Percentiles rank a stretch among this genome's conserved stretches.
Conservation (phyloP, 2,113 vertebrate genomes). For the Dasyornis broadbenti region DNA sequence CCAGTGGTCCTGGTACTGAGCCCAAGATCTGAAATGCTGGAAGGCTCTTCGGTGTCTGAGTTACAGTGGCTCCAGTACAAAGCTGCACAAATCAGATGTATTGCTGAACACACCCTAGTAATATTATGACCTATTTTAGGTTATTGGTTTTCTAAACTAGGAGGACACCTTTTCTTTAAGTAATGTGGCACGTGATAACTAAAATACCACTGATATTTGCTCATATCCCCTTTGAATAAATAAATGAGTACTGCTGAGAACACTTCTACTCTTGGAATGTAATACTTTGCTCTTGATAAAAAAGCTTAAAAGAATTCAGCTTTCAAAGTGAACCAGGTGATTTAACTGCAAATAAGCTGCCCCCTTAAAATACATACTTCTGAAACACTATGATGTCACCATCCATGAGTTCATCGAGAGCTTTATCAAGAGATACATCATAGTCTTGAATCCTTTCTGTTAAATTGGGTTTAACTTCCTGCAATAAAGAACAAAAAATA, state of each 20-base stretch:
- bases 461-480: conserved; percentile 99
- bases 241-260: neutral
- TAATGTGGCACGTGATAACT: neutral
- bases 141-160: neutral
- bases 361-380: conserved; percentile 78
- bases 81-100: neutral
- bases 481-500: neutral
- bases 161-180: neutral
- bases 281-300: neutral
- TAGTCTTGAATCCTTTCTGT: conserved; percentile 99
- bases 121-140: neutral
- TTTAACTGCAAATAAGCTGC: neutral
- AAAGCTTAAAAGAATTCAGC: neutral
- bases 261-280: neutral
- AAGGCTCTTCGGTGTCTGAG: neutral
- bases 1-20: neutral
- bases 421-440: conserved; percentile 98
- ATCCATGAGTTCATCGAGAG: conserved; percentile 98
- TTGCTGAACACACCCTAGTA: neutral
- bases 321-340: neutral
- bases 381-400: conserved; percentile 99
- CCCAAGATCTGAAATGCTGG: neutral
- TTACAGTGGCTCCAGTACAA: neutral
- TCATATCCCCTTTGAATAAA: neutral
- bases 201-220: neutral